Conservation (phyloP, 2,888 invertebrate genomes). For the Platypus cylindrus region DNA sequence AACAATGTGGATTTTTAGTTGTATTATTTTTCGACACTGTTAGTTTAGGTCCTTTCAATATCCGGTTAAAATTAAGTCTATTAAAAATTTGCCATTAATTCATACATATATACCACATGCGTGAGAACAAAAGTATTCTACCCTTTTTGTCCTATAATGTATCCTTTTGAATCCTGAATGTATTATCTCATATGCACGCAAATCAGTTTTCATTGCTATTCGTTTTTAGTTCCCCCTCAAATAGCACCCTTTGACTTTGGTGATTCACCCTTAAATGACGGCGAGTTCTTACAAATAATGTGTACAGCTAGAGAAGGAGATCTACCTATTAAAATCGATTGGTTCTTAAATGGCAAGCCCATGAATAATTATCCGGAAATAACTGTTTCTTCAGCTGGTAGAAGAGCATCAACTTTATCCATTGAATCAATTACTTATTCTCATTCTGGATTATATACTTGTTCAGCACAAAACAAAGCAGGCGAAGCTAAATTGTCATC, state of each 20-base stretch:
- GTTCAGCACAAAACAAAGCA: conserved; percentile 44
- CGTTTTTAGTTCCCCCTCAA: conserved; percentile 47
- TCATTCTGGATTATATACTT: conserved; percentile 65
- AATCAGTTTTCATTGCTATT: no score
- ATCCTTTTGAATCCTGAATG: no score
- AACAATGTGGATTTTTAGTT: no score
- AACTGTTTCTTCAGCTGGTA: conserved; percentile 26
- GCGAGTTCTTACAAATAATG: conserved; percentile 49
- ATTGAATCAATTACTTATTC: conserved; percentile 52
- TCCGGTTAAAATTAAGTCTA: no score
- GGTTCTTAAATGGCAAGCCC: conserved; percentile 44
- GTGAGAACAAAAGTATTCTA: no score
- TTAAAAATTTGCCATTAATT: no score
- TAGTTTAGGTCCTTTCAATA: no score
- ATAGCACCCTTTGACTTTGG: conserved; percentile 54
- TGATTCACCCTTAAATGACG: conserved; percentile 45
- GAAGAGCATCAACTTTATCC: conserved; percentile 44
- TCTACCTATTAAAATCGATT: conserved; percentile 46
- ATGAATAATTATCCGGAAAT: conserved; percentile 26
- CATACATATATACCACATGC: no score
- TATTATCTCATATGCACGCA: no score
- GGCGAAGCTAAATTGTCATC: conserved; percentile 25
- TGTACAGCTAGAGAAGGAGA: conserved; percentile 55
- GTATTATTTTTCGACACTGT: no score
- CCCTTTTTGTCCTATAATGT: no score